phyloP scores from a whole-genome alignment of 2,113 vertebrate species.

The Indri indri region DNA sequence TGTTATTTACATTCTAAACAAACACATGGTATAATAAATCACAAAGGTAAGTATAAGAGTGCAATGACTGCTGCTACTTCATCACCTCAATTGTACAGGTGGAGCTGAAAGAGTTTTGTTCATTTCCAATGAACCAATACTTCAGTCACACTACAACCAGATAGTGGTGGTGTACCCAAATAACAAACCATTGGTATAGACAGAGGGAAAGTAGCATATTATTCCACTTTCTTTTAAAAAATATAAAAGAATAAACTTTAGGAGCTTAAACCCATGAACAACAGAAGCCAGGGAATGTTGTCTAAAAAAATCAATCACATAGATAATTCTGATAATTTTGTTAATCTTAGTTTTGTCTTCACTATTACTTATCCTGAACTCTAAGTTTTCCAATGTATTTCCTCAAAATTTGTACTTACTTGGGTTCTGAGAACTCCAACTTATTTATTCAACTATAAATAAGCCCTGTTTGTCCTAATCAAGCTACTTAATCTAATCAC shows the following conservation, averaged over 20 bases:
- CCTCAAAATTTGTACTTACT: background rate
- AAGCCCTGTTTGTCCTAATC: background rate
- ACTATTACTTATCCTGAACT: background rate
- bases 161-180: background rate
- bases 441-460: slow-evolving; percentile 16
- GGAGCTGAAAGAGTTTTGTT: background rate
- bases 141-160: background rate
- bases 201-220: background rate
- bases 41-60: background rate
- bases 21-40: background rate
- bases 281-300: background rate
- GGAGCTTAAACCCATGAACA: background rate
- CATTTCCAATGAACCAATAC: background rate
- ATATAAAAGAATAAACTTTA: background rate
- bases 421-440: background rate
- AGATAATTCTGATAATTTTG: background rate
- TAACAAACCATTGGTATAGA: background rate
- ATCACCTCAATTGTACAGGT: accelerated
- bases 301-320: background rate
- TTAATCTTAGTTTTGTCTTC: background rate
- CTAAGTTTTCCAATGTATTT: background rate
- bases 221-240: background rate
- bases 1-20: background rate
- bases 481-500: background rate
- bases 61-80: background rate